A percentile compares a stretch with the other conserved stretches of the same genome.
Evolutionary conservation across 2,888 invertebrate species (phyloP).

Genomic region (Acronicta psi): DNA sequence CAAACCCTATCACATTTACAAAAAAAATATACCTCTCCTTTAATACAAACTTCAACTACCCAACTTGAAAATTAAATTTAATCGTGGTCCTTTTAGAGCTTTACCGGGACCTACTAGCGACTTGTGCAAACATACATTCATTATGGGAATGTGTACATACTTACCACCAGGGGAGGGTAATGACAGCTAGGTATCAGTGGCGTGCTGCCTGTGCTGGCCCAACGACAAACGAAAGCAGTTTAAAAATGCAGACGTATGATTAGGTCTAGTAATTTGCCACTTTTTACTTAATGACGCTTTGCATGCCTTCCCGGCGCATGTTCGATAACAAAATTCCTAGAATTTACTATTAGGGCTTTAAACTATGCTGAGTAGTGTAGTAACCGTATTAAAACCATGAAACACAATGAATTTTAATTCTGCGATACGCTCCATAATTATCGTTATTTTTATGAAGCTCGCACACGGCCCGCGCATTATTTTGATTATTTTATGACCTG

Average conservation of each 20-base stretch:
- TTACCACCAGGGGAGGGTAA: slow-evolving; percentile 35
- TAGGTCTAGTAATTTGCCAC: slow-evolving; percentile 67
- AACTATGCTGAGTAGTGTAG: slow-evolving; percentile 39
- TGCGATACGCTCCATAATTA: slow-evolving; percentile 52
- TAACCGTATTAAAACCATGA: slow-evolving; percentile 36
- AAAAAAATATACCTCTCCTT: too few species aligned
- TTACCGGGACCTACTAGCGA: slow-evolving; percentile 15
- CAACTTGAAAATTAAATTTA: slow-evolving; percentile 34
- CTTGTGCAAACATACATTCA: slow-evolving; percentile 41
- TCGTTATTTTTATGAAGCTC: slow-evolving; percentile 53
- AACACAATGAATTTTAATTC: slow-evolving; percentile 36
- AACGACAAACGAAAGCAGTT: slow-evolving; percentile 57
- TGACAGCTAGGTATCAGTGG: slow-evolving; percentile 48
- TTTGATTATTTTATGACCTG: slow-evolving; percentile 55
- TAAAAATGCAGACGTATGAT: slow-evolving; percentile 71
- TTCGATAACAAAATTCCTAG: slow-evolving; percentile 60
- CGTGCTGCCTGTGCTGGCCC: slow-evolving; percentile 44
- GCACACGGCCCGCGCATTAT: slow-evolving; percentile 37
- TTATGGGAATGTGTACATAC: slow-evolving; percentile 34
- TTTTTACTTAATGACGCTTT: slow-evolving; percentile 65
- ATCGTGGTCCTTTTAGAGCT: slow-evolving; percentile 24
- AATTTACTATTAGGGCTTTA: slow-evolving; percentile 61
- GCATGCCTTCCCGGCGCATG: slow-evolving; percentile 57
- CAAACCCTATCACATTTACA: too few species aligned
- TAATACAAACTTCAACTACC: slow-evolving; percentile 35